Evolutionary conservation across 2,113 vertebrate genomes (phyloP).

Genomic region (Hystrix brachyura): DNA sequence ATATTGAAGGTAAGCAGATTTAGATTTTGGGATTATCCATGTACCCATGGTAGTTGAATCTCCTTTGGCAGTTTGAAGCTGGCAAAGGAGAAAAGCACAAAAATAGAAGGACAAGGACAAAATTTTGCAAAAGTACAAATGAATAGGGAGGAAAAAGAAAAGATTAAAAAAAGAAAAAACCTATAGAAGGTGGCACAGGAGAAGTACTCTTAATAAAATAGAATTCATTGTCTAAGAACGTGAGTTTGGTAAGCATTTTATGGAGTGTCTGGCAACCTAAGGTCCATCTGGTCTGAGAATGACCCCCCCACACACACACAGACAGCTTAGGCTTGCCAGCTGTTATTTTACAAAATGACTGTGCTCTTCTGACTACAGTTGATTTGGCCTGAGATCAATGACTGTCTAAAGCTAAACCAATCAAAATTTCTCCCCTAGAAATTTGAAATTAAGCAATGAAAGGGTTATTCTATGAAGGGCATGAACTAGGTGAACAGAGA

Average conservation of each 20-base stretch:
- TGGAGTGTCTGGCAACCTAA: not conserved
- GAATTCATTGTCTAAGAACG: not conserved
- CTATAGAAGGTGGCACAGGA: not conserved
- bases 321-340: not conserved
- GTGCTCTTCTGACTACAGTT: slow-evolving; percentile 32
- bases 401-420: slow-evolving; percentile 27
- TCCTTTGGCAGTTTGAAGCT: not conserved
- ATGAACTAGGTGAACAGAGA: not conserved
- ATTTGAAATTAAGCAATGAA: slow-evolving; percentile 53
- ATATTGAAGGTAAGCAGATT: not conserved
- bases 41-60: slow-evolving; percentile 4
- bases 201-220: slow-evolving; percentile 13
- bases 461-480: not conserved
- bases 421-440: slow-evolving; percentile 29
- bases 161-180: not conserved
- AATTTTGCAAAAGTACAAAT: not conserved
- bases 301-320: not conserved
- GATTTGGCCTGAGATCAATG: slow-evolving; percentile 26
- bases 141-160: not conserved
- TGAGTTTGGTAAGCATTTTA: not conserved
- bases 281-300: not conserved
- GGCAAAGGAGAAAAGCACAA: not conserved
- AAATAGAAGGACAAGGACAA: slow-evolving; percentile 29
- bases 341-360: slow-evolving; percentile 8
- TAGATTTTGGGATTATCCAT: not conserved